These are phyloP conservation scores for Urophycis tenuis DNA, from an alignment of 2,797 vertebrate genomes.

Conservation along the genomic window DNA sequence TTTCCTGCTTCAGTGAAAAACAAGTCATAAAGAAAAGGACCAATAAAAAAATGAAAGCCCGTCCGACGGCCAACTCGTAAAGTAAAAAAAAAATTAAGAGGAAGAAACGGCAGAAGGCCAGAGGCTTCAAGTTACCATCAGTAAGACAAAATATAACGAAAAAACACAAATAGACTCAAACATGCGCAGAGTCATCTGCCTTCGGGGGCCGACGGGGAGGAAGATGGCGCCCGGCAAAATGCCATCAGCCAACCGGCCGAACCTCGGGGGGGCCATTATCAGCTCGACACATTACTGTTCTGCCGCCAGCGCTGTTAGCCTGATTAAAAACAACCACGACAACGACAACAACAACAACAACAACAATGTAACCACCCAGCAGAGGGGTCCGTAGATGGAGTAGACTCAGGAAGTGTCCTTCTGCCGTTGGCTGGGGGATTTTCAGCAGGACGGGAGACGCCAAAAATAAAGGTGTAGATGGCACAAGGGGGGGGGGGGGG, in stretches of 20 bases:
- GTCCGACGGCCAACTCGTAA: neutral
- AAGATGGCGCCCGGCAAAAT: neutral
- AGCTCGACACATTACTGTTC: neutral
- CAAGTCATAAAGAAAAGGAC: neutral
- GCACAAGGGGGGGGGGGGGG: too few relatives aligned
- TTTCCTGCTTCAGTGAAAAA: neutral
- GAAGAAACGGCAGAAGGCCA: too few relatives aligned
- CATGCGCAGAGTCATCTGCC: neutral
- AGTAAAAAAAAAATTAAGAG: neutral
- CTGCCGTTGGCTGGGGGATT: neutral
- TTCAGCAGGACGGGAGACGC: neutral
- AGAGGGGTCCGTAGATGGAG: neutral
- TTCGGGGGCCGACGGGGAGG: neutral
- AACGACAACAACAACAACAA: neutral
- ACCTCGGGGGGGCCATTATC: neutral
- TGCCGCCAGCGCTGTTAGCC: neutral
- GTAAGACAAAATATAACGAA: neutral
- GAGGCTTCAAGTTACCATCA: neutral
- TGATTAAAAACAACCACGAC: neutral
- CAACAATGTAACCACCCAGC: too few relatives aligned
- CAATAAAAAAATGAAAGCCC: neutral
- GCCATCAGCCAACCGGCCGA: neutral
- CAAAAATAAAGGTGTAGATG: too few relatives aligned
- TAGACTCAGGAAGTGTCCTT: neutral
- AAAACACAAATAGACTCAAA: neutral